Evolutionary conservation across 2,113 vertebrate genomes (phyloP), one percentile per base, ranked within the genome.

Genomic region (Myotis yumanensis): DNA sequence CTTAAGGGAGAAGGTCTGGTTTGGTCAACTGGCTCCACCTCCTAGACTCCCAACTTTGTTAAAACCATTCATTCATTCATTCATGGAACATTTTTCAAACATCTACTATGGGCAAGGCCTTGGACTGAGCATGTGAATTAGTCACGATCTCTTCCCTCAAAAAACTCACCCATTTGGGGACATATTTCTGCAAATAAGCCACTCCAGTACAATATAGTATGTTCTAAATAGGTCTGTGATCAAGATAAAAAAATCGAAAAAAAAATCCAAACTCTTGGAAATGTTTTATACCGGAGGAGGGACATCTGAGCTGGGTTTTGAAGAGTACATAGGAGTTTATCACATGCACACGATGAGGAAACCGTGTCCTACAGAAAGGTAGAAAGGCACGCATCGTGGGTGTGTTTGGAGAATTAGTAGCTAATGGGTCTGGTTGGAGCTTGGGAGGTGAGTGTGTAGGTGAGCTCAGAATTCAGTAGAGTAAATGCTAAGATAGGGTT

Each of bases 1-100:
- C 0, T 0, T 69, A 89, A 14, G 66, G 20, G 28, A 69, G 66
- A 77, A 87, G 94, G 0, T 0, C 32, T 89, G n/a, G 0, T 0
- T 28, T 89, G n/a, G 40, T 72, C 52, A 57, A 43, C 25, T 43
- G 25, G 52, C 89, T 91, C 86, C 32, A 80, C 62, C 4, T 89
- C 84, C 23, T 51, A 14, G 54, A 76, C 11, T 40, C 40, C 72
- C 28, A 16, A 40, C 25, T 77, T 86, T 86, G 37, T 57, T 40
- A 48, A 76, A 76, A 1, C 9, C 43, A 64, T 86, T 75, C n/a
- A 35, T 52, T 72, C 52, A 62, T 85, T 68, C 1, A 18, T 40
- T 91, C 37, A 40, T 43, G 16, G 72, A 57, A 66, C 43, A n/a
- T 79, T 69, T 79, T 18, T 54, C 30, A 37, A 79, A 66, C 9